Evolutionary conservation across 2,113 vertebrate species (phyloP).

Genomic region (Dendropsophus ebraccatus): DNA sequence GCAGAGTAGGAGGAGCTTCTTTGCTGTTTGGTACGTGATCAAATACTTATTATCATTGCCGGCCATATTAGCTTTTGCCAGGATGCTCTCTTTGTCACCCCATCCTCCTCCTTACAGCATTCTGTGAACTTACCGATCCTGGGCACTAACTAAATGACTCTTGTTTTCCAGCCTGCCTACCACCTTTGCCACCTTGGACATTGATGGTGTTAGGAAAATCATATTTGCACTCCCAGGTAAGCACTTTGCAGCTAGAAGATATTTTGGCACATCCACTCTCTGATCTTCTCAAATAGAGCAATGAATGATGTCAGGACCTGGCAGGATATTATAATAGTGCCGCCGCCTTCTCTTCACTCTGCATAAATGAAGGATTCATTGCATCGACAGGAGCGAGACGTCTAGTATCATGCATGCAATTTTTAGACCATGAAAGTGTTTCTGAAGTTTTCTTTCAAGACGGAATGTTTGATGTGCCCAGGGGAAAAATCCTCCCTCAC

Average conservation of each 20-base stretch:
- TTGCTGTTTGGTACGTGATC: too few species aligned
- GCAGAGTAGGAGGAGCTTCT: too few species aligned
- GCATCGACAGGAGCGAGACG: neutral
- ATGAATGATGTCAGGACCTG: neutral
- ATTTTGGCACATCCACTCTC: neutral
- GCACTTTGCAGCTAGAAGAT: slow-evolving; percentile 14
- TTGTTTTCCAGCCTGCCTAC: slow-evolving; percentile 87
- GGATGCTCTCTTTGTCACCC: neutral
- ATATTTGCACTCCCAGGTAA: slow-evolving; percentile 99
- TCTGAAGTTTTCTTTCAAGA: neutral
- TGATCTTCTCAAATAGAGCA: neutral
- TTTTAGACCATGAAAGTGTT: neutral
- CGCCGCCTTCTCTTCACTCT: neutral
- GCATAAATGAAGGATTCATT: neutral
- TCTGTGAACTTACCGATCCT: neutral
- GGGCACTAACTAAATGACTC: neutral
- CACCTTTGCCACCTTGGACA: slow-evolving; percentile 98
- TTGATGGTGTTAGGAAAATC: slow-evolving; percentile 96
- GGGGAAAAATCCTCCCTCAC: neutral
- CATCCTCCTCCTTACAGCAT: neutral
- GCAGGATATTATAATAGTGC: neutral
- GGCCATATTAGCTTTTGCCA: neutral
- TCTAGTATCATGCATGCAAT: neutral
- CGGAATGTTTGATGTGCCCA: neutral
- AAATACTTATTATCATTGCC: too few species aligned